Base-by-base conservation (phyloP, 2,888 invertebrate genomes). In the Chrysomela aeneicollis region DNA sequence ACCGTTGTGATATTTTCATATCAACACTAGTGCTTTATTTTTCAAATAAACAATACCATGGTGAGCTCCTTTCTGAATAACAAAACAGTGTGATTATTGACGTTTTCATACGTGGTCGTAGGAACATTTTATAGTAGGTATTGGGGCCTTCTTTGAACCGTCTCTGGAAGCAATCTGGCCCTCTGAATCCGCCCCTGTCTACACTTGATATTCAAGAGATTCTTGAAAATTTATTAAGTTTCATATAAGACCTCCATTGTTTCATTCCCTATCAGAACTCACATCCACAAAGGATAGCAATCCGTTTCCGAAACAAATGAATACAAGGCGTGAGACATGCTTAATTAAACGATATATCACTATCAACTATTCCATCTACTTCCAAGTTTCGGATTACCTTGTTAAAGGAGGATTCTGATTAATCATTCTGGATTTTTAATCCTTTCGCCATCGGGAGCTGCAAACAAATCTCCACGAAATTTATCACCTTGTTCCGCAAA, bases 291-390 rank as follows among this genome's bases (percentile, higher is more conserved):
- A 77, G 78, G 77, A 77, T 77, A 77, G 78, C 78, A 81, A 80
- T 81, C 80, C 78, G 79, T 81, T 81, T 80, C 77, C 78, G 77
- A 80, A 82, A 82, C 81, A 82, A 82, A 82, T 82, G 81, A 82
- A 81, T 81, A 82, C 82, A 82, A 78, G 76, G 80, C 79, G 78
- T 80, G 81, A 81, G 81, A 82, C 82, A 81, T 81, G 79, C 77
- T 82, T 81, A 82, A 82, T 82, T 82, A 81, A 81, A 80, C 80
- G 77, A 81, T 82, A 81, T 77, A 82, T 82, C 82, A 82, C 79
- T 74, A 79, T 80, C 79, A 79, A 78, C 68, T 75, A 73, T 75
- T 75, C 74, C 74, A 74, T 74, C 72, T 42, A n/a, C 42, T 74
- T 74, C 76, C 70, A 78, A 79, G 78, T 78, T 78, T 77, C 73